phyloP scores from a whole-genome alignment of 37 sponge, comb jelly and placozoan species.

The Halisarca cf. caerulea region DNA sequence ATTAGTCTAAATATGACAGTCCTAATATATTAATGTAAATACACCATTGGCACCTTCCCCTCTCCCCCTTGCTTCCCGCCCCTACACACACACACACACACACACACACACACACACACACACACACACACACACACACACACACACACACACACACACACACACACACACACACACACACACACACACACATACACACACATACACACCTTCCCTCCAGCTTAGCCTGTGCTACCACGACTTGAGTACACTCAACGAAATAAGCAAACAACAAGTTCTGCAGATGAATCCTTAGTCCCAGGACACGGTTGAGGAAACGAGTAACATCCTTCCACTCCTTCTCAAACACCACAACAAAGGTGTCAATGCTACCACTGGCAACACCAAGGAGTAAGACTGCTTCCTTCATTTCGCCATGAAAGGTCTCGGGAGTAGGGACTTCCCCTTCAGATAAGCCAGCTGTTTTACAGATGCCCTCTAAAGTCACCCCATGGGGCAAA shows the following conservation, averaged over 20 bases:
- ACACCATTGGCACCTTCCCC: no score
- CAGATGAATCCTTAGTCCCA: slow-evolving; percentile 48
- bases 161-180: no score
- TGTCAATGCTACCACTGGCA: slow-evolving; percentile 28
- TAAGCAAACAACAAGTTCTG: slow-evolving; percentile 63
- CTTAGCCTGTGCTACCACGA: slow-evolving; percentile 41
- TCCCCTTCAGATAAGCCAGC: not conserved
- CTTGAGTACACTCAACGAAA: slow-evolving; percentile 32
- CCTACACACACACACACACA: no score
- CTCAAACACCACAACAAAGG: slow-evolving; percentile 15
- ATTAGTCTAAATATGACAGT: no score
- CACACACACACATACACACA: not conserved
- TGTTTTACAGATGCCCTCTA: not conserved
- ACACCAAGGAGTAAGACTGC: not conserved
- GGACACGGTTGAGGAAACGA: slow-evolving; percentile 63
- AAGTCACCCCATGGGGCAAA: slow-evolving; percentile 17
- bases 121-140: no score
- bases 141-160: no score
- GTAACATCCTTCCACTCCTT: slow-evolving; percentile 47
- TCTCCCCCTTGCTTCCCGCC: no score
- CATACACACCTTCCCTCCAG: slow-evolving; percentile 50
- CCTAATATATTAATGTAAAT: no score
- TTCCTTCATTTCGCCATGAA: slow-evolving; percentile 7
- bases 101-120: no score
- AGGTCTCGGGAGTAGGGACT: not conserved